Evolutionary conservation across 2,888 invertebrate genomes (phyloP).

Genomic region (Dicycla oo): DNA sequence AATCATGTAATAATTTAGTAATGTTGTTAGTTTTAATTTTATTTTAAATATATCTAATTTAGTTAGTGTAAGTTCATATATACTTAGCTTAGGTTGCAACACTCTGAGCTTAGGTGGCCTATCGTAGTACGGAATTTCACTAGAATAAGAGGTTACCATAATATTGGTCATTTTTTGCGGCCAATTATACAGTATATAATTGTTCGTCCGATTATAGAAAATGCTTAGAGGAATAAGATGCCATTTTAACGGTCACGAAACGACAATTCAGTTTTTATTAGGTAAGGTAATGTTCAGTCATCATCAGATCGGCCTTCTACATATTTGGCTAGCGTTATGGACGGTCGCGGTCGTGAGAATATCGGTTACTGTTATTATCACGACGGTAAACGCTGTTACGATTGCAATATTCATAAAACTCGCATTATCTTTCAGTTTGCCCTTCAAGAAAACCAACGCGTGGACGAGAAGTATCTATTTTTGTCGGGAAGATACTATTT

Average conservation of each 20-base stretch:
- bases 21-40: no score
- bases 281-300: not conserved
- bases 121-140: not conserved
- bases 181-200: no score
- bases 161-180: not conserved
- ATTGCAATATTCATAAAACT: conserved; percentile 28
- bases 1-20: no score
- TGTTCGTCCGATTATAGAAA: not conserved
- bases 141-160: not conserved
- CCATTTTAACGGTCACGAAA: conserved; percentile 11
- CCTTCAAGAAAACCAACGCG: conserved; percentile 20
- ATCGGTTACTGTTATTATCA: conserved; percentile 15
- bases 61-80: no score
- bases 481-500: not conserved
- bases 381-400: conserved; percentile 18
- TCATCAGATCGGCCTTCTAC: conserved; percentile 16
- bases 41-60: no score
- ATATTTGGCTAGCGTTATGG: not conserved
- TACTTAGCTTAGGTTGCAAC: no score
- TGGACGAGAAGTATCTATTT: not conserved
- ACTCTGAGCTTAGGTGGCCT: not conserved
- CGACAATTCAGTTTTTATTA: conserved; percentile 9
- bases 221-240: not conserved
- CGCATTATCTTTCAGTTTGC: conserved; percentile 18
- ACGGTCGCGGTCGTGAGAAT: conserved; percentile 34